phyloP scores from a whole-genome alignment of 2,797 vertebrate species.

The Anolis apletophallus region DNA sequence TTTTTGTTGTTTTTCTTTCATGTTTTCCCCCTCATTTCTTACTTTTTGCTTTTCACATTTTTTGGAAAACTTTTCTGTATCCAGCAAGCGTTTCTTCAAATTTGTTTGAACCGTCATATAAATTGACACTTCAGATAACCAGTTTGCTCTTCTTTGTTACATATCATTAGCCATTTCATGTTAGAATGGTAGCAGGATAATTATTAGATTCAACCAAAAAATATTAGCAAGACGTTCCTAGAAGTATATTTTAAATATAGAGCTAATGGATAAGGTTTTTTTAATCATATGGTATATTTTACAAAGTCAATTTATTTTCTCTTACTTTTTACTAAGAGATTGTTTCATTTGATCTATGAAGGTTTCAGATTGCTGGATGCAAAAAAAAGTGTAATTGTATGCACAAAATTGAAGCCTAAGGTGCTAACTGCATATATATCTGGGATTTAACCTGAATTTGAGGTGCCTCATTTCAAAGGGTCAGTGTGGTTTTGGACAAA shows the following conservation, averaged over 20 bases:
- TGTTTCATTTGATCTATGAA: slow-evolving; percentile 60
- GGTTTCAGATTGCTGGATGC: slow-evolving; percentile 86
- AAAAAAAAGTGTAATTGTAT: slow-evolving; percentile 76
- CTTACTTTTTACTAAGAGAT: not conserved
- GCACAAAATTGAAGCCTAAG: slow-evolving; percentile 46
- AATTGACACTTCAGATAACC: slow-evolving; percentile 70
- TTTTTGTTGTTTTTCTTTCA: slow-evolving; percentile 67
- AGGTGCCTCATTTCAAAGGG: slow-evolving; percentile 54
- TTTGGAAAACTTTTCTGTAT: slow-evolving; percentile 83
- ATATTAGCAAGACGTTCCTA: slow-evolving; percentile 36
- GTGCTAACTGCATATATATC: slow-evolving; percentile 34
- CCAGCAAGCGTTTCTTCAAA: slow-evolving; percentile 82
- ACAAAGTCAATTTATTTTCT: slow-evolving; percentile 13
- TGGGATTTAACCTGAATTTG: slow-evolving; percentile 56
- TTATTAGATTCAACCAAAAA: slow-evolving; percentile 70
- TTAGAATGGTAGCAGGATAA: slow-evolving; percentile 67
- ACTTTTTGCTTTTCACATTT: slow-evolving; percentile 68
- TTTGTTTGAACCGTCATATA: slow-evolving; percentile 74
- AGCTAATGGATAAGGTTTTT: slow-evolving; percentile 50
- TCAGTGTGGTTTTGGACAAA: slow-evolving; percentile 1
- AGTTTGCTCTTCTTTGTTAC: slow-evolving; percentile 76
- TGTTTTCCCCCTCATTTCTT: slow-evolving; percentile 68
- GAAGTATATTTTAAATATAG: slow-evolving; percentile 52
- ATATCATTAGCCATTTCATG: slow-evolving; percentile 82
- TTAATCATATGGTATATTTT: slow-evolving; percentile 43